A percentile compares a stretch with the other conserved stretches of the same genome.
Conservation (phyloP, 2,888 invertebrate species). For the Ormyrus pomaceus region DNA sequence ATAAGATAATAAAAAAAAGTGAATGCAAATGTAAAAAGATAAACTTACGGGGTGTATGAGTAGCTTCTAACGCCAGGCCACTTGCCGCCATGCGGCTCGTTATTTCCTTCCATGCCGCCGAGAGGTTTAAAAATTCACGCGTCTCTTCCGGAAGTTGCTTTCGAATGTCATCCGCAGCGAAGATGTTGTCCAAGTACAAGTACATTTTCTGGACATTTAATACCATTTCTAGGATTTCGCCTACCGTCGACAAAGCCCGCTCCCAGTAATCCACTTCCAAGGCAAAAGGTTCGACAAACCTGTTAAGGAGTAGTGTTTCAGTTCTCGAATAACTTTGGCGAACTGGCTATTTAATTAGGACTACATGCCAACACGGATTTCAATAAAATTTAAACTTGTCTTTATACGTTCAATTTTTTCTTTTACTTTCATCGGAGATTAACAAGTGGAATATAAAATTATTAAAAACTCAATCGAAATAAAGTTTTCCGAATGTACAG, state of each 20-base stretch:
- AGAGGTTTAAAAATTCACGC: slow-evolving; percentile 84
- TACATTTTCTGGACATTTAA: slow-evolving; percentile 91
- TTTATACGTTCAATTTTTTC: too few species aligned
- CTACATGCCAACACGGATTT: neutral
- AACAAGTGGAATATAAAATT: too few species aligned
- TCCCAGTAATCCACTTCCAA: slow-evolving; percentile 92
- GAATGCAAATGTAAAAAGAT: neutral
- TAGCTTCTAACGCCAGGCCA: slow-evolving; percentile 64
- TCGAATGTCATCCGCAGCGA: slow-evolving; percentile 90
- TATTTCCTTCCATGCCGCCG: slow-evolving; percentile 72
- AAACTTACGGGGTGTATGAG: slow-evolving; percentile 73
- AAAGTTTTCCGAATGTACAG: too few species aligned
- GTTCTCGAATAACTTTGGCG: slow-evolving; percentile 4
- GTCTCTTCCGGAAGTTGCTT: slow-evolving; percentile 89
- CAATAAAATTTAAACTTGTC: slow-evolving; percentile 2
- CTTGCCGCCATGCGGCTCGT: slow-evolving; percentile 66
- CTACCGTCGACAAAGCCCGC: slow-evolving; percentile 86
- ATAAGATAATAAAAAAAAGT: neutral
- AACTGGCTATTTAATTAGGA: slow-evolving; percentile 6
- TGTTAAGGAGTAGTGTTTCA: slow-evolving; percentile 62
- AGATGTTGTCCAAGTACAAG: slow-evolving; percentile 92
- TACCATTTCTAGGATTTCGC: slow-evolving; percentile 88
- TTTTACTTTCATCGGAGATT: too few species aligned
- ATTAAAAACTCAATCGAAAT: too few species aligned
- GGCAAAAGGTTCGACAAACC: slow-evolving; percentile 91